Evolutionary conservation across 2,888 invertebrate genomes (phyloP).

Genomic region (Podabrus alpinus): DNA sequence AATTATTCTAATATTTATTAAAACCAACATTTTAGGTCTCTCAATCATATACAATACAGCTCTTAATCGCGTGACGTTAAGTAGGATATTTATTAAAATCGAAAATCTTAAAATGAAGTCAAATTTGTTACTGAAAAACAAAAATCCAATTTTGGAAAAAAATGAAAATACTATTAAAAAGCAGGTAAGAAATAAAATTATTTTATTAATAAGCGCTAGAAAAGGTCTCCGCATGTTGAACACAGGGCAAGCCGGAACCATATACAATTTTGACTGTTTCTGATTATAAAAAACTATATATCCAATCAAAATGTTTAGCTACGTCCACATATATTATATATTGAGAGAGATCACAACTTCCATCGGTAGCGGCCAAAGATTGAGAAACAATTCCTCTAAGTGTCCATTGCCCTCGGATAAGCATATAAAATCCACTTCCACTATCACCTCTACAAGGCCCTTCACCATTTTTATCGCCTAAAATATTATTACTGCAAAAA

Average conservation of each 20-base stretch:
- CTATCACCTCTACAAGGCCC: slow-evolving; percentile 66
- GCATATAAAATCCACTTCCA: slow-evolving; percentile 61
- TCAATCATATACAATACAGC: neutral
- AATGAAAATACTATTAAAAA: neutral
- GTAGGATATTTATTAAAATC: neutral
- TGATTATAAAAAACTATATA: no score
- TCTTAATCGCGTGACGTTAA: neutral
- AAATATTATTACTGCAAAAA: slow-evolving; percentile 30
- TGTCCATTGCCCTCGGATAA: slow-evolving; percentile 55
- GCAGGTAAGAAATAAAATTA: neutral
- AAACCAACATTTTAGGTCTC: neutral
- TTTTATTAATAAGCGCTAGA: neutral
- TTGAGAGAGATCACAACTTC: slow-evolving; percentile 63
- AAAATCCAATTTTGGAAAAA: neutral
- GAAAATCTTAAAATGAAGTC: neutral
- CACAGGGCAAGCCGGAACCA: neutral
- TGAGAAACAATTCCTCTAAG: slow-evolving; percentile 59
- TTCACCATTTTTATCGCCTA: slow-evolving; percentile 57
- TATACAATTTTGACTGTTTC: no score
- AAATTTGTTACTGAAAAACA: neutral
- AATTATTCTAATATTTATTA: neutral
- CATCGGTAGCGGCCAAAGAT: slow-evolving; percentile 51
- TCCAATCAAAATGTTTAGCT: slow-evolving; percentile 63
- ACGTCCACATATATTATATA: slow-evolving; percentile 46
- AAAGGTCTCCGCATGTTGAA: neutral